Percentiles rank a stretch among this genome's conserved stretches.
Conservation (phyloP, 2,797 vertebrate genomes). For the Cossypha caffra region DNA sequence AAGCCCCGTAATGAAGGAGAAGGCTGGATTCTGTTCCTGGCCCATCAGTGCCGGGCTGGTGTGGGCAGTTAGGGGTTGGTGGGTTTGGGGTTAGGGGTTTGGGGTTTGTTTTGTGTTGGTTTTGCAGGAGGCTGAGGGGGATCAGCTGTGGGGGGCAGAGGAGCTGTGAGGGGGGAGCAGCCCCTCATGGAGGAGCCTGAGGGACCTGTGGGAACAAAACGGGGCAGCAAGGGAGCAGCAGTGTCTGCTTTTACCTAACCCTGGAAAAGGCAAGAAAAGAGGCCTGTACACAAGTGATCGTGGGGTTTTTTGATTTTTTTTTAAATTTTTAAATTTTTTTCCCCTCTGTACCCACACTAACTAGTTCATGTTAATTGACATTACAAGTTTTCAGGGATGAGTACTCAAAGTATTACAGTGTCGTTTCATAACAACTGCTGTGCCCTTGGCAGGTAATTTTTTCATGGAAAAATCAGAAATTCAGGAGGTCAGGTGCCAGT, state of each 20-base stretch:
- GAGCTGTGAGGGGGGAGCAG: not conserved
- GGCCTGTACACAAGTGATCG: rapidly evolving
- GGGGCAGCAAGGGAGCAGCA: not conserved
- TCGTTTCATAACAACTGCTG: rapidly evolving
- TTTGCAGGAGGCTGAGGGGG: not conserved
- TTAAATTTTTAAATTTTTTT: rapidly evolving
- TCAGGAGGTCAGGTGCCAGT: not conserved
- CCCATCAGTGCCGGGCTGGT: not conserved
- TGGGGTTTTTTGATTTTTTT: rapidly evolving
- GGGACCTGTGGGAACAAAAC: rapidly evolving
- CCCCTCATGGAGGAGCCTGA: not conserved
- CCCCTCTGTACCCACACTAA: rapidly evolving
- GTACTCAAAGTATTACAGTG: not conserved
- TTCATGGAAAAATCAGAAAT: not conserved
- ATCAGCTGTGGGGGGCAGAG: rapidly evolving
- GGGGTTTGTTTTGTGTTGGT: not conserved
- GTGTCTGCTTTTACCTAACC: rapidly evolving
- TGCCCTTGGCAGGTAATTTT: not conserved
- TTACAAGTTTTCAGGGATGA: not conserved
- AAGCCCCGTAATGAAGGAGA: not conserved
- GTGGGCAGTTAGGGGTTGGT: not conserved
- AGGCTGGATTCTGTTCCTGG: not conserved
- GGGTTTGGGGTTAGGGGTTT: rapidly evolving
- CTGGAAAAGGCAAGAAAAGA: not conserved
- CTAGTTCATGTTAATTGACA: not conserved